Percentiles rank a stretch among this genome's conserved stretches.
phyloP scores from a whole-genome alignment of 2,113 vertebrate genomes.

The Phaethornis superciliosus region DNA sequence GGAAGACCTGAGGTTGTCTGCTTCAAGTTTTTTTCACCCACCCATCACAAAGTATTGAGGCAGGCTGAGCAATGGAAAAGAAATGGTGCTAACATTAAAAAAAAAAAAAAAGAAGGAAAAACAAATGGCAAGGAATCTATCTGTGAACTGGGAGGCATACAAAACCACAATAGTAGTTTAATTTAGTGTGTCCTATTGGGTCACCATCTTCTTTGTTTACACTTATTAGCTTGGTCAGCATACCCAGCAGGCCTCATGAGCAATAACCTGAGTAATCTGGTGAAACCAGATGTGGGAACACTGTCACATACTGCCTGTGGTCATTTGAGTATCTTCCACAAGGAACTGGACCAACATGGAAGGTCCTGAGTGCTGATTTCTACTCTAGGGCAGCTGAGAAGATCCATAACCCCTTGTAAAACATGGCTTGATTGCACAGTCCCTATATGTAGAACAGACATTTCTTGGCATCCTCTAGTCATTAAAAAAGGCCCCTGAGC shows the following conservation, averaged over 20 bases:
- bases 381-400: neutral
- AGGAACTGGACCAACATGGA: neutral
- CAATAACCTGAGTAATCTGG: neutral
- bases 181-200: neutral
- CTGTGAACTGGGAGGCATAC: neutral
- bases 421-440: neutral
- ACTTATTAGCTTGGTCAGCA: neutral
- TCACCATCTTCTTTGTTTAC: neutral
- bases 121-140: neutral
- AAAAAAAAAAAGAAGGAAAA: fast-evolving
- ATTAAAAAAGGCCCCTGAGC: neutral
- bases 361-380: neutral
- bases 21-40: neutral
- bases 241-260: neutral
- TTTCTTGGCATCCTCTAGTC: neutral
- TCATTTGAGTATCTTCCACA: neutral
- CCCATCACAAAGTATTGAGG: neutral
- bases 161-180: neutral
- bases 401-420: neutral
- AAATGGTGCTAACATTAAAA: neutral
- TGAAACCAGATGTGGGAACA: neutral
- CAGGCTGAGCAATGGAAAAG: neutral
- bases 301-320: neutral
- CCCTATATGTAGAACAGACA: neutral
- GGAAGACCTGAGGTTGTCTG: neutral